phyloP scores from a whole-genome alignment of 2,888 invertebrate species.

The Orchesellides sinensis region DNA sequence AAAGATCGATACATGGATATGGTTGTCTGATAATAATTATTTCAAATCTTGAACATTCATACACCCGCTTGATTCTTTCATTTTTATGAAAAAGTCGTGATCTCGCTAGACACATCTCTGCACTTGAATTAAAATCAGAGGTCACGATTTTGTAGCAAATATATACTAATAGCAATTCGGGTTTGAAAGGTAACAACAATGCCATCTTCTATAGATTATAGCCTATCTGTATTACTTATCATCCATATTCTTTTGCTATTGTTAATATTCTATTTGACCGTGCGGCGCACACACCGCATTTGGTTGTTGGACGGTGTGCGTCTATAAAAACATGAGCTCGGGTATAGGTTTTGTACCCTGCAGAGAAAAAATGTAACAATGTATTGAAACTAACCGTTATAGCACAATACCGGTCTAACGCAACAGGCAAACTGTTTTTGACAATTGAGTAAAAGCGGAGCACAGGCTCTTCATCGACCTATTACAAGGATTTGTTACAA shows the following conservation, averaged over 20 bases:
- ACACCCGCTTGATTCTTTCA: too few species aligned
- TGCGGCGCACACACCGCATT: too few species aligned
- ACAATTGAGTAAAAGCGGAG: slow-evolving; percentile 20
- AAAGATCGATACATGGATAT: too few species aligned
- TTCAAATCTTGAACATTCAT: too few species aligned
- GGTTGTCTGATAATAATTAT: too few species aligned
- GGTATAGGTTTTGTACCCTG: neutral
- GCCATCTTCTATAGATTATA: too few species aligned
- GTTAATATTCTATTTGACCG: too few species aligned
- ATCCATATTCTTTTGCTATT: too few species aligned
- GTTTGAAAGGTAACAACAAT: too few species aligned
- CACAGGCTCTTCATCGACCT: neutral
- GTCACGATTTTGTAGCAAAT: slow-evolving; percentile 42
- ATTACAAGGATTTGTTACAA: slow-evolving; percentile 46
- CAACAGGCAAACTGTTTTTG: neutral
- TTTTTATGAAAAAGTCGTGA: slow-evolving; percentile 35
- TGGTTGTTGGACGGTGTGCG: too few species aligned
- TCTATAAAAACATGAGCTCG: too few species aligned
- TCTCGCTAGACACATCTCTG: slow-evolving; percentile 10
- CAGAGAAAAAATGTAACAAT: slow-evolving; percentile 41
- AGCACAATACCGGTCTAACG: slow-evolving; percentile 8
- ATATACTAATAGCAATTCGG: neutral
- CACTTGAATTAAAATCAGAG: slow-evolving; percentile 40
- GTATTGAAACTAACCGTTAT: slow-evolving; percentile 19
- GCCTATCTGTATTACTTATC: too few species aligned